Conservation (phyloP, 2,797 vertebrate species). For the Chiloscyllium punctatum region DNA sequence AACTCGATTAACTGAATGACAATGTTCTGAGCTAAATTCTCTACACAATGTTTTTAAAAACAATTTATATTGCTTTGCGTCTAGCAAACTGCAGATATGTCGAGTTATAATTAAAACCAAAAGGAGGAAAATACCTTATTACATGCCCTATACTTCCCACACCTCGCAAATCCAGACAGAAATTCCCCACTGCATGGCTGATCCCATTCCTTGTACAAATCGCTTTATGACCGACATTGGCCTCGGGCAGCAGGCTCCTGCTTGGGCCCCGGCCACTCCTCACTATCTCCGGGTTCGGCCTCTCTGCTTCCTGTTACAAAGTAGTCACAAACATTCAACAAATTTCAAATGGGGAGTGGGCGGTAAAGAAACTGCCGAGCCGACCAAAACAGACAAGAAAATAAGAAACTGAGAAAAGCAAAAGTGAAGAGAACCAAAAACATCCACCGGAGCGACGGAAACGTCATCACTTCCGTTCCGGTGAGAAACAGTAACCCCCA, state of each 20-base stretch:
- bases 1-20: neutral
- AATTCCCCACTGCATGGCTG: constrained; percentile 17
- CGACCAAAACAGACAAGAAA: neutral
- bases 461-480: constrained; percentile 34
- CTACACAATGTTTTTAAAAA: neutral
- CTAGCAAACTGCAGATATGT: neutral
- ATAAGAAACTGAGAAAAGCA: neutral
- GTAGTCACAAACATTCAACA: neutral
- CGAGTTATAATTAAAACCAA: neutral
- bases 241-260: constrained; percentile 34
- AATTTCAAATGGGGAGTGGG: neutral
- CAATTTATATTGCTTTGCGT: neutral
- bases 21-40: neutral
- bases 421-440: constrained; percentile 28
- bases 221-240: constrained; percentile 35
- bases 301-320: constrained; percentile 6
- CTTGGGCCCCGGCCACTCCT: constrained; percentile 24
- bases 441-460: constrained; percentile 28
- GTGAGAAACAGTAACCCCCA: constrained; percentile 22
- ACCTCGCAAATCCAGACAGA: neutral
- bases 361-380: neutral
- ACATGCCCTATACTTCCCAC: neutral
- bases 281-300: constrained; percentile 15
- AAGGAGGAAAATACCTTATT: neutral
- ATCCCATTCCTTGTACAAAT: neutral